Base-by-base conservation (phyloP, 1,140 invertebrate species). In the Drosophila kurseongensis region DNA sequence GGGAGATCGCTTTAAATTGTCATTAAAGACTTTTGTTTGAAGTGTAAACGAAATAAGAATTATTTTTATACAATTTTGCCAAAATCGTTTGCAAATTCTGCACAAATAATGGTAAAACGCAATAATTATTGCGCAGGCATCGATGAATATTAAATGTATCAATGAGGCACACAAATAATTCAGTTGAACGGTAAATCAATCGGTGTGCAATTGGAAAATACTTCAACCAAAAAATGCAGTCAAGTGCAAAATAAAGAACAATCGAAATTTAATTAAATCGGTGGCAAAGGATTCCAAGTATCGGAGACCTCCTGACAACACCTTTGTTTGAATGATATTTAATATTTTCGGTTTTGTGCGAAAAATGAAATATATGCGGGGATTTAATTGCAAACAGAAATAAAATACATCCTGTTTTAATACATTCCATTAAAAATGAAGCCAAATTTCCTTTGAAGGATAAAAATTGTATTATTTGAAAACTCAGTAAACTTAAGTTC, bases 21-120 rank as follows among this genome's bases (percentile, higher is more conserved):
- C 47, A 29, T 75, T 74, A 51, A 74, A 52, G 16, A 23, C 23
- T 4, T 23, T 23, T 23, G 23, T 23, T 23, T 23, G 23, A 23
- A 23, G 23, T 23, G 23, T 4, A 4, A 23, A 4, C 23, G 23
- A 23, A 50, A 63, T 42, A 23, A 32, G 29, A 56, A 35, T 35
- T 44, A 29, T 51, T 27, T 56, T 69, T 58, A 45, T 13, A 63
- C 42, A 74, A 48, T 45, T 58, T 7, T 69, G 14, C 12, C 50
- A 42, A 57, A 77, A 84, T 63, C 41, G 10, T 36, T 77, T 78
- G 7, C 48, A 68, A 75, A 59, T 65, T 61, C 51, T 42, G 16
- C 6, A 35, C 52, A 51, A 69, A 73, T 77, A 29, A 29, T 48
- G 13, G 6, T 2, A 62, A 13, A 27, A 13, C 27, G 2, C 10